These are phyloP conservation scores for Drosophila maculinotata DNA, from an alignment of 2,888 invertebrate species.

Conservation along the genomic window DNA sequence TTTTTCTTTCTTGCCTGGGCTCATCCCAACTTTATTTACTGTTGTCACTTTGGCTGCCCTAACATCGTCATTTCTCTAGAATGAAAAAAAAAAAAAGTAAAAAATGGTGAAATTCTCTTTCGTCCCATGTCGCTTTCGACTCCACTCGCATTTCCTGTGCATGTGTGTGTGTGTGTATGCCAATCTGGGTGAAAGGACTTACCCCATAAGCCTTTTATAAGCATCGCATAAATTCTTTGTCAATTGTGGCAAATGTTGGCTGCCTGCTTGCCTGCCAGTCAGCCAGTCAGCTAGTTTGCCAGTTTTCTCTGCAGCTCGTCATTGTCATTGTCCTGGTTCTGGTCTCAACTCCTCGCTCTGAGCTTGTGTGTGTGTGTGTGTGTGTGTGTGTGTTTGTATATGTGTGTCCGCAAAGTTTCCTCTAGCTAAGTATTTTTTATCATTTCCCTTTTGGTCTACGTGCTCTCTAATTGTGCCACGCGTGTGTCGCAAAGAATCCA, in stretches of 20 bases:
- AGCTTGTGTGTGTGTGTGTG: slow-evolving; percentile 19
- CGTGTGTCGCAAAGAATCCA: slow-evolving; percentile 51
- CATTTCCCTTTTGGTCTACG: slow-evolving; percentile 38
- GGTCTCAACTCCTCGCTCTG: slow-evolving; percentile 7
- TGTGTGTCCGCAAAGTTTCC: slow-evolving; percentile 30
- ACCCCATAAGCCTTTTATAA: slow-evolving; percentile 74
- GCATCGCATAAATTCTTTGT: slow-evolving; percentile 77
- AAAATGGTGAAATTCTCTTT: slow-evolving; percentile 61
- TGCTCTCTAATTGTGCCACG: slow-evolving; percentile 59
- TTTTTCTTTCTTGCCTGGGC: slow-evolving; percentile 21
- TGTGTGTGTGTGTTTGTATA: too few species aligned
- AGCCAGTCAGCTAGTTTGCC: slow-evolving; percentile 28
- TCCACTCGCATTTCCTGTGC: slow-evolving; percentile 17
- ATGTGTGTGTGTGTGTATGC: slow-evolving; percentile 25
- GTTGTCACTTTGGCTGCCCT: slow-evolving; percentile 50
- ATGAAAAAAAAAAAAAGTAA: not conserved
- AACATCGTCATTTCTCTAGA: slow-evolving; percentile 34
- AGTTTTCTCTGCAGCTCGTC: slow-evolving; percentile 43
- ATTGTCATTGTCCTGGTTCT: slow-evolving; percentile 51
- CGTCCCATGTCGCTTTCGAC: slow-evolving; percentile 16
- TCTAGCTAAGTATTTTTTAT: slow-evolving; percentile 17
- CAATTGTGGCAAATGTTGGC: slow-evolving; percentile 73
- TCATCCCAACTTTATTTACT: slow-evolving; percentile 61
- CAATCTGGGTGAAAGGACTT: slow-evolving; percentile 59
- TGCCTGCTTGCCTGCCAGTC: slow-evolving; percentile 30